These are phyloP conservation scores for Biston stratarius DNA, from an alignment of 2,888 invertebrate genomes.

Conservation along the genomic window DNA sequence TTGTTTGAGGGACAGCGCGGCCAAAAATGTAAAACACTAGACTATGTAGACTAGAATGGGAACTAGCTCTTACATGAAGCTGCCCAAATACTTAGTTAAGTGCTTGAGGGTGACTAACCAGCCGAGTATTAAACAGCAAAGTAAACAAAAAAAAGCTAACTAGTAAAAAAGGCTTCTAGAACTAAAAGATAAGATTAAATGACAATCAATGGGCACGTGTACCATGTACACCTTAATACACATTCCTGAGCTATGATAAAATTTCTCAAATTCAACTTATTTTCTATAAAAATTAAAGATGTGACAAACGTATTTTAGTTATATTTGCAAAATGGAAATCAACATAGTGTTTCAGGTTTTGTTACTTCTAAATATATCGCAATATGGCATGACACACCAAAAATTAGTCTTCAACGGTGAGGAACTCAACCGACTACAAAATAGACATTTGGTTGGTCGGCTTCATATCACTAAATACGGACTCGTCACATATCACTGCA, in stretches of 20 bases:
- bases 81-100: too few species aligned
- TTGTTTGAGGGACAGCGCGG: too few species aligned
- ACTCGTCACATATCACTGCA: slow-evolving; percentile 37
- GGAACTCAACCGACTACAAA: background rate
- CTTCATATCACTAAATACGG: slow-evolving; percentile 22
- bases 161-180: background rate
- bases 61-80: too few species aligned
- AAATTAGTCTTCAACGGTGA: background rate
- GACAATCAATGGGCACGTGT: background rate
- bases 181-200: background rate
- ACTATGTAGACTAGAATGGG: too few species aligned
- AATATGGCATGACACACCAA: background rate
- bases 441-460: slow-evolving; percentile 38
- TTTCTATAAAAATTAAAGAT: background rate
- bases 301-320: background rate
- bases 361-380: background rate
- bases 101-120: too few species aligned
- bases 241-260: background rate
- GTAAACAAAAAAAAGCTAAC: background rate
- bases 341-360: background rate
- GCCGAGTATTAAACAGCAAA: too few species aligned
- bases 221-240: background rate
- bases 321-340: slow-evolving; percentile 6
- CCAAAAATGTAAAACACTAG: too few species aligned
- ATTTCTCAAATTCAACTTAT: slow-evolving; percentile 10